Conservation (phyloP, 2,113 vertebrate species). For the Scatophagus argus region DNA sequence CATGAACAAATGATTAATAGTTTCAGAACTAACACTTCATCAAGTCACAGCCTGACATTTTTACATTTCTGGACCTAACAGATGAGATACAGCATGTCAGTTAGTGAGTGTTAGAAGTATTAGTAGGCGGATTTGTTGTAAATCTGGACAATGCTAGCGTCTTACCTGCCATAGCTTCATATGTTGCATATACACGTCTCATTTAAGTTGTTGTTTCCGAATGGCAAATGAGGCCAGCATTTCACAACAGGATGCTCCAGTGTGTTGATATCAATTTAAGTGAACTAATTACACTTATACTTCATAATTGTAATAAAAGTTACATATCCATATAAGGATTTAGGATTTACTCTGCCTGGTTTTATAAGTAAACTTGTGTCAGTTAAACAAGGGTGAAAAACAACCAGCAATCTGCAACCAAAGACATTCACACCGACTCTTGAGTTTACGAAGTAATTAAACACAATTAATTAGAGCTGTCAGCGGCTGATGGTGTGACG, state of each 20-base stretch:
- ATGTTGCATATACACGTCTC: too few species aligned
- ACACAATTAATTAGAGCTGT: constrained; percentile 38
- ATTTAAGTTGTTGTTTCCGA: too few species aligned
- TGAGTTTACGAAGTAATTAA: constrained; percentile 55
- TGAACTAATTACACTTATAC: background rate
- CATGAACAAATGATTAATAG: background rate
- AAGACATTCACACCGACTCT: background rate
- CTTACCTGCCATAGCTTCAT: too few species aligned
- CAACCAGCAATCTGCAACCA: constrained; percentile 24
- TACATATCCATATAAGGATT: too few species aligned
- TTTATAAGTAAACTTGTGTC: background rate
- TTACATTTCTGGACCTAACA: background rate
- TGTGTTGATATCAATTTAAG: background rate
- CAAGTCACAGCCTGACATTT: background rate
- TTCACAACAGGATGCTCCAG: background rate
- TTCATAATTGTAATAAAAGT: too few species aligned
- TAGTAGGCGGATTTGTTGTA: background rate
- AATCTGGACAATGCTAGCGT: background rate
- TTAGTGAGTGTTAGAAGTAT: background rate
- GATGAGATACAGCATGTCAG: background rate
- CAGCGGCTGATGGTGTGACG: constrained; percentile 14
- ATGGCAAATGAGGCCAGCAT: too few species aligned
- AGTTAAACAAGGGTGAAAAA: constrained; percentile 27
- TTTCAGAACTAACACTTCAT: too few species aligned
- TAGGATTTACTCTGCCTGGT: background rate